phyloP scores from a whole-genome alignment of 2,888 invertebrate species.

The Elmis aenea region DNA sequence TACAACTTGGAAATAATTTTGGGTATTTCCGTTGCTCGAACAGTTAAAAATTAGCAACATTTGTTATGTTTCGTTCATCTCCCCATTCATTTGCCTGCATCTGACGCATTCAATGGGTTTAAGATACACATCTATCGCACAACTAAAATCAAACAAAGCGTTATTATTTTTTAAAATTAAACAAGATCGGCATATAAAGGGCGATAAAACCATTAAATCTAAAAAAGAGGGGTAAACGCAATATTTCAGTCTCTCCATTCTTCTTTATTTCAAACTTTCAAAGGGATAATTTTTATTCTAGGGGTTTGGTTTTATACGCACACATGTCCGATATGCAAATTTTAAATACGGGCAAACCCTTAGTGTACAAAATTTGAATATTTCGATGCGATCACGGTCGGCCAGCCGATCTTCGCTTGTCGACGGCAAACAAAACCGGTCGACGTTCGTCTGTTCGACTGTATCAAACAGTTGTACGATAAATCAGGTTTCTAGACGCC shows the following conservation, averaged over 20 bases:
- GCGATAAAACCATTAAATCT: conserved; percentile 26
- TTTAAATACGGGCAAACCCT: conserved; percentile 23
- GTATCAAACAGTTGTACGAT: conserved; percentile 24
- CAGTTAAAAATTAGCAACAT: too few relatives aligned
- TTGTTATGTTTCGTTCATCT: too few relatives aligned
- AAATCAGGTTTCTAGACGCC: conserved; percentile 25
- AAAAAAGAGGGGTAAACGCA: conserved; percentile 19
- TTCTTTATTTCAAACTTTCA: conserved; percentile 22
- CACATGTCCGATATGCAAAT: conserved; percentile 32
- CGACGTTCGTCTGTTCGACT: conserved; percentile 9
- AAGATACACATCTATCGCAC: too few relatives aligned
- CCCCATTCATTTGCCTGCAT: too few relatives aligned
- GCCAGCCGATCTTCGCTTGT: conserved; percentile 9
- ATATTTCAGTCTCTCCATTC: conserved; percentile 23
- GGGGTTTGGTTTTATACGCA: conserved; percentile 18
- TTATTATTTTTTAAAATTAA: conserved; percentile 21
- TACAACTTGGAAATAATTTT: too few relatives aligned
- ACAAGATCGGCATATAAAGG: conserved; percentile 25
- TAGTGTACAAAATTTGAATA: conserved; percentile 28
- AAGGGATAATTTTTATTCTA: conserved; percentile 26
- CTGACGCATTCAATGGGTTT: too few relatives aligned
- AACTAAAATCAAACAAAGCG: conserved; percentile 16
- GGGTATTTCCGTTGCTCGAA: too few relatives aligned
- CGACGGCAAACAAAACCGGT: background rate
- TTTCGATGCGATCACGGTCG: conserved; percentile 25